phyloP scores from a whole-genome alignment of 2,113 vertebrate species.

The Oreamnos americanus region DNA sequence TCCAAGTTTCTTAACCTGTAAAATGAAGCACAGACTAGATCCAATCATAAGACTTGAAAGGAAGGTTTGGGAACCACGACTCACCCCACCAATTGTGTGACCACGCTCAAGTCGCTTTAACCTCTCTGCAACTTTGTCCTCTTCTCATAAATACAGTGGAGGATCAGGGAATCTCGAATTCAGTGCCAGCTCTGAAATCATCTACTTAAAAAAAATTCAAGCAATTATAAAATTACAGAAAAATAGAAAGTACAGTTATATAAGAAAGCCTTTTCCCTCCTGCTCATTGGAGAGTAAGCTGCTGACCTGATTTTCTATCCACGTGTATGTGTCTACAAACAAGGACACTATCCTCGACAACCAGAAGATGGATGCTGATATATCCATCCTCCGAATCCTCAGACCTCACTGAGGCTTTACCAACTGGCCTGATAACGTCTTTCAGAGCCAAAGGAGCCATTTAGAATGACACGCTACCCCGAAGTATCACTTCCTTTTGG shows the following conservation, averaged over 20 bases:
- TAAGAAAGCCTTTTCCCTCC: neutral
- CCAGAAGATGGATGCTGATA: too few species aligned
- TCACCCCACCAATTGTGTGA: neutral
- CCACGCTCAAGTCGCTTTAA: neutral
- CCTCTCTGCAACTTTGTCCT: neutral
- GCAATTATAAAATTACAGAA: neutral
- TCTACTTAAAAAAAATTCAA: neutral
- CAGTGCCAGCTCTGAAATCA: neutral
- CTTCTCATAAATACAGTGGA: neutral
- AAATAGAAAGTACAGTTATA: neutral
- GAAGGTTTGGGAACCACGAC: neutral
- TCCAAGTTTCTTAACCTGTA: neutral
- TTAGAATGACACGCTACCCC: accelerated
- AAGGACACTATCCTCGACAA: neutral
- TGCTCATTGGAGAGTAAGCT: neutral
- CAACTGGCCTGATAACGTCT: neutral
- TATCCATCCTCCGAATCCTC: neutral
- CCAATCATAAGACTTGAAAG: neutral
- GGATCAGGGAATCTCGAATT: neutral
- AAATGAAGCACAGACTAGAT: neutral
- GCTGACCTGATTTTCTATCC: neutral
- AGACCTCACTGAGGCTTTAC: neutral
- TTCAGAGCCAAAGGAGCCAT: neutral
- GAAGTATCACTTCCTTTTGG: neutral
- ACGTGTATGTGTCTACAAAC: neutral